phyloP scores from a whole-genome alignment of 2,797 vertebrate genomes.

The Catharus ustulatus region DNA sequence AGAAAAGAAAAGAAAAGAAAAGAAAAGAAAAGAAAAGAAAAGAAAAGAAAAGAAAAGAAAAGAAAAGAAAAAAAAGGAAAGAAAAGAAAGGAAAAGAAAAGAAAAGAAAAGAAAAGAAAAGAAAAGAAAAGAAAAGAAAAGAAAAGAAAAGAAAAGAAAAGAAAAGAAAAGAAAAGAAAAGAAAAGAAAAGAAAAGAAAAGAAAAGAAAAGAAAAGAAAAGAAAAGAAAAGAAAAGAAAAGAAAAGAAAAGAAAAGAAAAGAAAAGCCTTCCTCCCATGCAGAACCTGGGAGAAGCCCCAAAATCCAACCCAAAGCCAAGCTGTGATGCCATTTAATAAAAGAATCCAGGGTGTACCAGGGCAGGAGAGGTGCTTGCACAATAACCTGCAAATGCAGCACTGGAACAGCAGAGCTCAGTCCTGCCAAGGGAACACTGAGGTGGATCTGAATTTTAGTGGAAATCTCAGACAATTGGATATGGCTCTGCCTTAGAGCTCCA shows the following conservation, averaged over 20 bases:
- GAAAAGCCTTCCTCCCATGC: not conserved
- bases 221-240: too few species aligned
- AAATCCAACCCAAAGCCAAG: not conserved
- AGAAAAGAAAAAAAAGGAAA: too few species aligned
- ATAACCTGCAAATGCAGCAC: not conserved
- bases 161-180: not conserved
- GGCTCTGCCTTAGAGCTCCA: not conserved
- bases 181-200: too few species aligned
- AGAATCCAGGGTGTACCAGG: not conserved
- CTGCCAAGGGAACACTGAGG: not conserved
- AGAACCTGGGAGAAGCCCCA: not conserved
- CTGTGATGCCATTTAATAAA: not conserved
- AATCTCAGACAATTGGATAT: not conserved
- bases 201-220: too few species aligned
- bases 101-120: too few species aligned
- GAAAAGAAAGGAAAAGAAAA: too few species aligned
- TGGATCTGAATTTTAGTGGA: not conserved
- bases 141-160: not conserved
- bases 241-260: not conserved
- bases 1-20: too few species aligned
- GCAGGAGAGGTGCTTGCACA: not conserved
- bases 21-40: not conserved
- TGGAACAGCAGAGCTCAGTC: not conserved
- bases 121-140: too few species aligned
- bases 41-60: not conserved